Evolutionary conservation across 2,797 vertebrate species (phyloP).

Genomic region (Coregonus ussuriensis): DNA sequence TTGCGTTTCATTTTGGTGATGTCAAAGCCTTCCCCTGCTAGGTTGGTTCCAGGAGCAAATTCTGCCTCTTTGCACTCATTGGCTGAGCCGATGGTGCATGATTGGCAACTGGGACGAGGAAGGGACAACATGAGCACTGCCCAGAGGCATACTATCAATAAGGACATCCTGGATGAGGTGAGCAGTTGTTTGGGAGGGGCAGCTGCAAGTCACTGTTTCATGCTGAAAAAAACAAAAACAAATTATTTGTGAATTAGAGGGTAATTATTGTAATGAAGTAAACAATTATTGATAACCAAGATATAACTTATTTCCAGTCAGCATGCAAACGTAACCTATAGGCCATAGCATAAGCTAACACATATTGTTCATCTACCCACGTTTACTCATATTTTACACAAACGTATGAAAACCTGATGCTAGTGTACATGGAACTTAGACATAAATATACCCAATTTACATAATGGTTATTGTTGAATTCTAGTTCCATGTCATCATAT

Average conservation of each 20-base stretch:
- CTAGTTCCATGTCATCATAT: background rate
- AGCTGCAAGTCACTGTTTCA: constrained; percentile 5
- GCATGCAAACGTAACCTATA: background rate
- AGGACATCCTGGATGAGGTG: constrained; percentile 32
- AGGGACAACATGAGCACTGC: constrained; percentile 50
- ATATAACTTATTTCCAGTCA: background rate
- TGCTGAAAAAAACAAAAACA: constrained; percentile 24
- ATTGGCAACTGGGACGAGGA: constrained; percentile 31
- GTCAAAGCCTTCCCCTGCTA: constrained; percentile 85
- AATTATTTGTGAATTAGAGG: background rate
- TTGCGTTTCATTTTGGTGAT: constrained; percentile 82
- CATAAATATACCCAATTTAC: background rate
- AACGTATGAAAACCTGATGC: background rate
- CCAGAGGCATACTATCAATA: constrained; percentile 16
- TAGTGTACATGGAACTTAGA: background rate
- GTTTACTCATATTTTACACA: background rate
- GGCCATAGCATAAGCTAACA: background rate
- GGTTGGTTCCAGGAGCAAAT: constrained; percentile 77
- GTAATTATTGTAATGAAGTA: background rate
- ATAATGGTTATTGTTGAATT: background rate
- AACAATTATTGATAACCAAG: background rate
- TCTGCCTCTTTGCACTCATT: constrained; percentile 65
- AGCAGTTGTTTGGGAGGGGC: background rate
- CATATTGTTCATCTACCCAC: too few relatives aligned
- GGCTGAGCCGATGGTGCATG: constrained; percentile 61